Evolutionary conservation across 2,888 invertebrate species (phyloP).

Genomic region (Erannis defoliaria): DNA sequence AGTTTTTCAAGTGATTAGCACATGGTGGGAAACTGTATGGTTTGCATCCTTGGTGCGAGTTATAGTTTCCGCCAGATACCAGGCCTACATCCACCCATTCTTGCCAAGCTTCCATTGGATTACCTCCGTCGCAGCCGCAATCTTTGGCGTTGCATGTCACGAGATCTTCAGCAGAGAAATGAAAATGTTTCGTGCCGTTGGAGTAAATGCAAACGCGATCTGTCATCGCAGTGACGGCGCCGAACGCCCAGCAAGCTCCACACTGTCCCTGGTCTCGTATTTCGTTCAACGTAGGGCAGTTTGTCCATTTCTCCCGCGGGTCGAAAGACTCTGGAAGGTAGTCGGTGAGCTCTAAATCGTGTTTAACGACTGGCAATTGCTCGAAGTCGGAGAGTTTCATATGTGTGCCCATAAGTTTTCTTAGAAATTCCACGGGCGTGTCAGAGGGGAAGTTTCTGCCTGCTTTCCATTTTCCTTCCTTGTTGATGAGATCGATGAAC

Average conservation of each 20-base stretch:
- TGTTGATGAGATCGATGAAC: slow-evolving; percentile 89
- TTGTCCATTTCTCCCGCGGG: slow-evolving; percentile 90
- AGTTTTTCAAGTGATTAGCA: slow-evolving; percentile 10
- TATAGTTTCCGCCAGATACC: slow-evolving; percentile 88
- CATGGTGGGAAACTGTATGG: slow-evolving; percentile 88
- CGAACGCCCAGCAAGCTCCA: slow-evolving; percentile 95
- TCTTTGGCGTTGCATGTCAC: slow-evolving; percentile 1
- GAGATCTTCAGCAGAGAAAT: slow-evolving; percentile 84
- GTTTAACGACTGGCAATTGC: slow-evolving; percentile 3
- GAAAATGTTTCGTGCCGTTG: slow-evolving; percentile 85
- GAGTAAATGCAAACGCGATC: slow-evolving; percentile 92
- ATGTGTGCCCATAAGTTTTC: slow-evolving; percentile 31
- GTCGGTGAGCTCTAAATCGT: slow-evolving; percentile 5
- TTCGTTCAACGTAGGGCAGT: slow-evolving; percentile 91
- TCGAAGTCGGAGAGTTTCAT: neutral
- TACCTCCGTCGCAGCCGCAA: slow-evolving; percentile 19
- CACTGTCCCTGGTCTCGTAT: slow-evolving; percentile 93
- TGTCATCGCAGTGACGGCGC: slow-evolving; percentile 93
- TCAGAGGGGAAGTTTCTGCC: slow-evolving; percentile 90
- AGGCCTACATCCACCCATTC: slow-evolving; percentile 74
- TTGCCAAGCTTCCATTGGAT: neutral
- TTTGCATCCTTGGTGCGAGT: slow-evolving; percentile 90
- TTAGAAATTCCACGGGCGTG: slow-evolving; percentile 86
- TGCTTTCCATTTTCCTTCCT: slow-evolving; percentile 90
- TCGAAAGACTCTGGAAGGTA: slow-evolving; percentile 91